A percentile compares a stretch with the other conserved stretches of the same genome.
These are phyloP conservation scores for Hoplostethus mediterraneus DNA, from an alignment of 2,797 vertebrate genomes.

Conservation along the genomic window DNA sequence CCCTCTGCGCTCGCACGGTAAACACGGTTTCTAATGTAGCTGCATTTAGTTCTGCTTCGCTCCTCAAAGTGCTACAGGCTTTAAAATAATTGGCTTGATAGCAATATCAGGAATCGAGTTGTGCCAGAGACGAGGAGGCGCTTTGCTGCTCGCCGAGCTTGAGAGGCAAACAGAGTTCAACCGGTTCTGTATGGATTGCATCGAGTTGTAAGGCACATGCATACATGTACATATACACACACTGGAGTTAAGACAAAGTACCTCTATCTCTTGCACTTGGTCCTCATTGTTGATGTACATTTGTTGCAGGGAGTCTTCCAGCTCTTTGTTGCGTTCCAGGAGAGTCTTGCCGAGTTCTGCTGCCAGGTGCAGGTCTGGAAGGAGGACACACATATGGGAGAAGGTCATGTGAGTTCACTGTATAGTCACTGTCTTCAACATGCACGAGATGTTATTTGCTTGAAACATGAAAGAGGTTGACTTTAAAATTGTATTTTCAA, in stretches of 20 bases:
- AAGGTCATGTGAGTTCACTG: background rate
- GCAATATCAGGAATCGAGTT: background rate
- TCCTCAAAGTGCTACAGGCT: background rate
- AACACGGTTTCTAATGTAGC: background rate
- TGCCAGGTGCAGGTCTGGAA: slow-evolving; percentile 94
- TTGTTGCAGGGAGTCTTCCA: slow-evolving; percentile 97
- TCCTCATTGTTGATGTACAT: slow-evolving; percentile 99
- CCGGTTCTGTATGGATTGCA: background rate
- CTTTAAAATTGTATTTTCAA: too few relatives aligned
- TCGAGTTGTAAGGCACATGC: background rate
- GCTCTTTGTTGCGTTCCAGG: slow-evolving; percentile 96
- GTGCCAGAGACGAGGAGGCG: background rate
- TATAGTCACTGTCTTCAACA: background rate
- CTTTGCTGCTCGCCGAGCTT: background rate
- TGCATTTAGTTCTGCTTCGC: background rate
- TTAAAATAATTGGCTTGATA: background rate
- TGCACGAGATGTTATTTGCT: background rate
- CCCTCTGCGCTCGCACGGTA: background rate
- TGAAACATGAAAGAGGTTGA: too few relatives aligned
- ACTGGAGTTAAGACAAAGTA: slow-evolving; percentile 51
- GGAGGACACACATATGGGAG: slow-evolving; percentile 13
- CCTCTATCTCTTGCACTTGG: slow-evolving; percentile 98
- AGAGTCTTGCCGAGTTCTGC: slow-evolving; percentile 97
- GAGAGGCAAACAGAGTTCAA: background rate
- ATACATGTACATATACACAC: too few relatives aligned